phyloP scores from a whole-genome alignment of 1,140 invertebrate genomes.

The Onthophagus taurus region DNA sequence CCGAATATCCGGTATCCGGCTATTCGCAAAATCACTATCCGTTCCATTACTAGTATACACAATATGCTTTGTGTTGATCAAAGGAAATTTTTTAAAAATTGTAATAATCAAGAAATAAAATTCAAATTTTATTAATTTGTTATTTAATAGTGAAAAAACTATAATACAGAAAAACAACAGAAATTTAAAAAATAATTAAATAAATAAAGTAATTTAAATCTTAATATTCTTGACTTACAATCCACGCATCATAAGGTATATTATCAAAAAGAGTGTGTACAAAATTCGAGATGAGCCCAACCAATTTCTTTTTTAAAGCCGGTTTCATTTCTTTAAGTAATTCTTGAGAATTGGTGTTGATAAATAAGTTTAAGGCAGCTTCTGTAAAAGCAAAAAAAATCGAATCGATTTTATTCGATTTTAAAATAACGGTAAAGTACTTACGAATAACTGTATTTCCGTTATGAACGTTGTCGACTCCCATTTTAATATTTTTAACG shows the following conservation, averaged over 20 bases:
- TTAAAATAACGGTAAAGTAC: slow-evolving; percentile 30
- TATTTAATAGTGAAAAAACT: too few relatives aligned
- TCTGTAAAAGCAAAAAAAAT: slow-evolving; percentile 44
- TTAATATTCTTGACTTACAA: slow-evolving; percentile 25
- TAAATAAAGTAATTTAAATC: too few relatives aligned
- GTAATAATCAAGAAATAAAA: too few relatives aligned
- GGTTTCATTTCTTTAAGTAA: slow-evolving; percentile 79
- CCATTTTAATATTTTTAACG: slow-evolving; percentile 69
- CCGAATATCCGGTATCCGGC: too few relatives aligned
- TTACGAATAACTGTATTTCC: slow-evolving; percentile 68
- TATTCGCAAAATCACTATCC: too few relatives aligned
- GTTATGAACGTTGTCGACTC: slow-evolving; percentile 70
- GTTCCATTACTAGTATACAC: too few relatives aligned
- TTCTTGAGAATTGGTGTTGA: slow-evolving; percentile 74
- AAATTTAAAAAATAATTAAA: not conserved
- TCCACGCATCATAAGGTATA: slow-evolving; percentile 69
- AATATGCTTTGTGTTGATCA: too few relatives aligned
- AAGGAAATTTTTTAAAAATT: too few relatives aligned
- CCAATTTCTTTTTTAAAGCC: slow-evolving; percentile 63
- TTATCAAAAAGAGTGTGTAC: slow-evolving; percentile 62
- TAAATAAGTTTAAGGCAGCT: slow-evolving; percentile 74
- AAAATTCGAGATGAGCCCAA: slow-evolving; percentile 62
- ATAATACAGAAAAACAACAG: too few relatives aligned
- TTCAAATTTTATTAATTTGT: too few relatives aligned
- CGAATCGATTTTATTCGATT: not conserved